Conservation (phyloP, 2,113 vertebrate species). For the Rhinolophus ferrumequinum region DNA sequence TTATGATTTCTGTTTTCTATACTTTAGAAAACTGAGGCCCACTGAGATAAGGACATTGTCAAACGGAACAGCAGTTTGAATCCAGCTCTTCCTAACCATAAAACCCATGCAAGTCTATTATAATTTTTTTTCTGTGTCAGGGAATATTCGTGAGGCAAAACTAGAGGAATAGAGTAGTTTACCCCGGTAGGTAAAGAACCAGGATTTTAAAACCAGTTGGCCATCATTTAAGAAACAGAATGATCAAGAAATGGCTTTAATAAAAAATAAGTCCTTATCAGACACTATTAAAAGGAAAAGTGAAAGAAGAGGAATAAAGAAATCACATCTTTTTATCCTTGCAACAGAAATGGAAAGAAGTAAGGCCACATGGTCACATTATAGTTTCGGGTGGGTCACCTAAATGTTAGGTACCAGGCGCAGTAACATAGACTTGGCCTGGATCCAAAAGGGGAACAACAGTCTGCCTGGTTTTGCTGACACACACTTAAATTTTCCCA, state of each 20-base stretch:
- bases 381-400: neutral
- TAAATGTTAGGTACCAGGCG: neutral
- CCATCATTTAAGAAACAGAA: neutral
- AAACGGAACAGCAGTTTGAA: neutral
- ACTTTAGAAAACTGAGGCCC: neutral
- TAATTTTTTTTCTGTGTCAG: neutral
- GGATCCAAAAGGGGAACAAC: neutral
- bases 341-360: slow-evolving; percentile 21
- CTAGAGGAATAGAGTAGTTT: neutral
- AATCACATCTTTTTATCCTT: neutral
- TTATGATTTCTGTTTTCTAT: neutral
- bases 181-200: neutral
- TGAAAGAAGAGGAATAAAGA: neutral
- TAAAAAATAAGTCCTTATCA: neutral
- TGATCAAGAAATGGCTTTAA: neutral
- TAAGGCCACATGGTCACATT: neutral
- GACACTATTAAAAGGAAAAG: neutral
- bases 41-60: neutral
- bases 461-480: neutral
- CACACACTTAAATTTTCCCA: neutral
- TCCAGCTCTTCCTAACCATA: neutral
- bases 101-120: neutral
- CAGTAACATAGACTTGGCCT: neutral
- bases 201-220: neutral
- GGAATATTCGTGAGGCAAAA: neutral